phyloP scores from a whole-genome alignment of 2,113 vertebrate genomes.

The Egretta garzetta region DNA sequence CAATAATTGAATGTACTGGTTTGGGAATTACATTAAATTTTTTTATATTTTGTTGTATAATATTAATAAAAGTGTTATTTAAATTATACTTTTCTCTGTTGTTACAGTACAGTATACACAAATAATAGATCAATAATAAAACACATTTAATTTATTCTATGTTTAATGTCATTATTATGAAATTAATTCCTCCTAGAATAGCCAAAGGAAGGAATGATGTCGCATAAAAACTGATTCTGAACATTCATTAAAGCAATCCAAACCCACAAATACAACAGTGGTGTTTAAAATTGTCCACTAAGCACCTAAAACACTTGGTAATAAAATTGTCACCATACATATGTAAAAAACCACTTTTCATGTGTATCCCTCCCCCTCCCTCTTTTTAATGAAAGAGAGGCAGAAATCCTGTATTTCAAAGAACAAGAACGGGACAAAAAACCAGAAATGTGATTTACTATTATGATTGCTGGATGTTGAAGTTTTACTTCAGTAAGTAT shows the following conservation, averaged over 20 bases:
- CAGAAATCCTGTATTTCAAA: neutral
- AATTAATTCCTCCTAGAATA: neutral
- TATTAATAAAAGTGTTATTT: neutral
- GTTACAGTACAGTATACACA: neutral
- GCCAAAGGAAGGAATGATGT: neutral
- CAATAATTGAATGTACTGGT: neutral
- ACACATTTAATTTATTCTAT: neutral
- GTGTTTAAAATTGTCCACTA: neutral
- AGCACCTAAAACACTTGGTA: neutral
- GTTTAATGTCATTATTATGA: neutral
- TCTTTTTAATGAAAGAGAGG: neutral
- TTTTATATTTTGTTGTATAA: neutral
- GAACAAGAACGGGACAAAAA: neutral
- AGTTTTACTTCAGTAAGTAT: neutral
- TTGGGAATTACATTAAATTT: neutral
- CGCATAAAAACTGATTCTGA: neutral
- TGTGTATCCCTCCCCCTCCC: no score
- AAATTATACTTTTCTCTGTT: neutral
- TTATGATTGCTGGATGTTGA: neutral
- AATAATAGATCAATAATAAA: conserved; percentile 13
- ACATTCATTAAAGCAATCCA: neutral
- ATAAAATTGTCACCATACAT: neutral
- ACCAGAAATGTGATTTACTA: neutral
- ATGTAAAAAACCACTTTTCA: neutral
- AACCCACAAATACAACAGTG: neutral